Evolutionary conservation across 2,888 invertebrate species (phyloP).

Genomic region (Himalopsyche kuldschensis): DNA sequence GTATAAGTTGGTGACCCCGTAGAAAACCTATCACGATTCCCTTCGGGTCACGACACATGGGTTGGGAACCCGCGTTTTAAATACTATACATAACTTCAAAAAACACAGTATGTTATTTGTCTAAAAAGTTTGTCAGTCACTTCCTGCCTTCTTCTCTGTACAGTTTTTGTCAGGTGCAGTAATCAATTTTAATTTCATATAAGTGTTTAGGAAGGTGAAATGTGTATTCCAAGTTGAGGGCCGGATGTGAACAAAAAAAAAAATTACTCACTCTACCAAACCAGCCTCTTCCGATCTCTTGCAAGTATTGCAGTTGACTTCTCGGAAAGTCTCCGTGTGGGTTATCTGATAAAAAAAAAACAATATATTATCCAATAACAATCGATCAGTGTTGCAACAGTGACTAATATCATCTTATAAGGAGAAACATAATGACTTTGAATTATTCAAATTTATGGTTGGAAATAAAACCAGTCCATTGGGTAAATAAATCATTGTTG

Average conservation of each 20-base stretch:
- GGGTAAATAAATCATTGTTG: constrained; percentile 33
- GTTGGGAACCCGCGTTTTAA: too few species aligned
- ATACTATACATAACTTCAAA: too few species aligned
- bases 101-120: too few species aligned
- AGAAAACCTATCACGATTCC: too few species aligned
- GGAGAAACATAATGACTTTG: neutral
- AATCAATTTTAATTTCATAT: too few species aligned
- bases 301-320: constrained; percentile 76
- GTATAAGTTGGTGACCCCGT: too few species aligned
- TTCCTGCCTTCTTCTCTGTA: too few species aligned
- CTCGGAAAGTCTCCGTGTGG: constrained; percentile 69
- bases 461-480: constrained; percentile 29
- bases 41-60: too few species aligned
- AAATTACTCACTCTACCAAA: constrained; percentile 68
- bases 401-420: neutral
- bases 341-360: constrained; percentile 47
- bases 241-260: neutral
- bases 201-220: too few species aligned
- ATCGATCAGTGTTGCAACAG: neutral
- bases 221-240: neutral
- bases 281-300: constrained; percentile 83
- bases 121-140: too few species aligned
- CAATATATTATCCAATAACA: neutral
- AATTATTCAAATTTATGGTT: neutral
- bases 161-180: too few species aligned